Conservation (phyloP, 2,888 invertebrate genomes). For the Stegophylla sp. region DNA sequence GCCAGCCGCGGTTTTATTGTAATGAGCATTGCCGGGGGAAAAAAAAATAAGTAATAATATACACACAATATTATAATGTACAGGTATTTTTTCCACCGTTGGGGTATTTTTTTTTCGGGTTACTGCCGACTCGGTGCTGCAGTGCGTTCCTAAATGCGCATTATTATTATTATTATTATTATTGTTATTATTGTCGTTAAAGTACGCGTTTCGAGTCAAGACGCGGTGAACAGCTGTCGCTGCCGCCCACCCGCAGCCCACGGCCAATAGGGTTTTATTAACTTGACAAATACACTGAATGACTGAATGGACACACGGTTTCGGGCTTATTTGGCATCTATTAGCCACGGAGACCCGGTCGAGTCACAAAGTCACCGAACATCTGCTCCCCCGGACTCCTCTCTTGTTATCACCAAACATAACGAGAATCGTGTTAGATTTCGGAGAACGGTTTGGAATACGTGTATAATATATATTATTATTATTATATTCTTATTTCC, state of each 20-base stretch:
- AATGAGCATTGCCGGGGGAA: constrained; percentile 4
- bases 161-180: no score
- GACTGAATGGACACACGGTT: constrained; percentile 37
- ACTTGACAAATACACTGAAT: constrained; percentile 56
- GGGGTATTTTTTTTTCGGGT: neutral
- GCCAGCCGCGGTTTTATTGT: neutral
- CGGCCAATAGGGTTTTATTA: constrained; percentile 52
- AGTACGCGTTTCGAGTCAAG: constrained; percentile 33
- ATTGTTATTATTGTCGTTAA: constrained; percentile 11
- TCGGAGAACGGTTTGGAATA: constrained; percentile 30
- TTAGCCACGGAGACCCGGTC: constrained; percentile 56
- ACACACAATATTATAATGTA: neutral
- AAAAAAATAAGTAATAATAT: no score
- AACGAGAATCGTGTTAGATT: constrained; percentile 58
- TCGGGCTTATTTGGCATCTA: constrained; percentile 56
- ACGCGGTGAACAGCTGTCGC: constrained; percentile 41
- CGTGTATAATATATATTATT: neutral
- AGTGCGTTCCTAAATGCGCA: constrained; percentile 1
- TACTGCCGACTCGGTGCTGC: neutral
- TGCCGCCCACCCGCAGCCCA: constrained; percentile 36
- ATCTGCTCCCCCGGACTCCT: constrained; percentile 27
- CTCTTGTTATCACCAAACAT: constrained; percentile 32
- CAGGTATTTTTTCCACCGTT: neutral
- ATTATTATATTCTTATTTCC: no score
- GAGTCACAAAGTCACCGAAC: constrained; percentile 53